phyloP scores from a whole-genome alignment of 2,888 invertebrate species.

The Kryphioiulus occultus region DNA sequence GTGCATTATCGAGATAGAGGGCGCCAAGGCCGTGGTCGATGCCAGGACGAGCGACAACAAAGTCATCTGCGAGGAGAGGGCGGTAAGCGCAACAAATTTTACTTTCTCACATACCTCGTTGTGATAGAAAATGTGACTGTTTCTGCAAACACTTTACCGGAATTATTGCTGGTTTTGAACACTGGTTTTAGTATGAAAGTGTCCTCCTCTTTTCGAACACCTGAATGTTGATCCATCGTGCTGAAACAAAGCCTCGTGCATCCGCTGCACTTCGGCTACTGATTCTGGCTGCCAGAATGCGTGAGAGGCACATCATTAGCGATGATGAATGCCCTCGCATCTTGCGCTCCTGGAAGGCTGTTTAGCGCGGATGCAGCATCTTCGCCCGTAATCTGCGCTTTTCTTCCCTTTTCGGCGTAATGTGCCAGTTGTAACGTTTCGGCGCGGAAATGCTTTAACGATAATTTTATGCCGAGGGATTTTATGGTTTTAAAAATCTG shows the following conservation, averaged over 20 bases:
- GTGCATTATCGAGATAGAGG: slow-evolving; percentile 73
- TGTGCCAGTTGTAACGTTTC: slow-evolving; percentile 36
- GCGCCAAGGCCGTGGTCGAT: slow-evolving; percentile 58
- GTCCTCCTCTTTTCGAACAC: neutral
- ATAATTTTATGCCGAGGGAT: slow-evolving; percentile 35
- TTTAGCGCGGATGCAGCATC: slow-evolving; percentile 27
- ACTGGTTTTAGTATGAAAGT: neutral
- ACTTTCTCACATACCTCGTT: neutral
- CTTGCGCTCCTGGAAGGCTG: slow-evolving; percentile 28
- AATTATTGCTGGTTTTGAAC: neutral
- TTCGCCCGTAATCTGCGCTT: neutral
- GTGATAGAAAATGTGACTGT: no score
- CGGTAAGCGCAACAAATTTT: slow-evolving; percentile 54
- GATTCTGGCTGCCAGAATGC: neutral
- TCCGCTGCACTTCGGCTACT: neutral
- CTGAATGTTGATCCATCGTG: neutral
- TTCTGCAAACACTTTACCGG: neutral
- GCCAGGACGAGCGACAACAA: slow-evolving; percentile 57
- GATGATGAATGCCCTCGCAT: slow-evolving; percentile 21
- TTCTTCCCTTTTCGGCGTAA: slow-evolving; percentile 13
- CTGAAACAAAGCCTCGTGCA: neutral
- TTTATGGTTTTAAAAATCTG: slow-evolving; percentile 39
- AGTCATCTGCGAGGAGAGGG: slow-evolving; percentile 57
- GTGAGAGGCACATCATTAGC: neutral
- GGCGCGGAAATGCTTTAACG: slow-evolving; percentile 30